Base-by-base conservation (phyloP, 2,113 vertebrate species). In the Anser brachyrhynchus region DNA sequence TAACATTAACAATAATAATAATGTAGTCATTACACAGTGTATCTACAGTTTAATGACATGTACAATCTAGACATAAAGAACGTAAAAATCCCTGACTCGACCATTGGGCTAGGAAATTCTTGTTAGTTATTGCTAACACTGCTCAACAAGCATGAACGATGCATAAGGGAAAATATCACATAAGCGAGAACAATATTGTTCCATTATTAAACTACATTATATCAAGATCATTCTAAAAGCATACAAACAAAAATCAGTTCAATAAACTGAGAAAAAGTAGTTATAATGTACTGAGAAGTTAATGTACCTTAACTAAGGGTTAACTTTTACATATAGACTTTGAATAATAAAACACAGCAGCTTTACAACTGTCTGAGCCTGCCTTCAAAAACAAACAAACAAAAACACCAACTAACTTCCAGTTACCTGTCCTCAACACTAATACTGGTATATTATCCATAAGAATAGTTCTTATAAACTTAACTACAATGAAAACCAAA, bases 261-360 rank as follows among this genome's bases (percentile, higher is more conserved):
- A 93, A 9, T 75, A 89, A 73, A 44, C 31, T 46, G 51, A 91
- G 81, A 70, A 94, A 95, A 95, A 83, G 9, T 31, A 79, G 39
- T 43, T 51, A 15, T 13, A 57, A 66, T 49, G 37, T 57, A 71
- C 13, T 55, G 26, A 91, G 26, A 33, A 75, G 46, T 49, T 49
- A 49, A 49, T 21, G 20, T 49, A 49, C 46, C 81, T 92, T 83
- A 73, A 91, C 14, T 20, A 83, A 76, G 39, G 22, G 18, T 59
- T 90, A 73, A 66, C 35, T 76, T 85, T 82, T 28, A 44, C 6
- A 1, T 19, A 20, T 26, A 33, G 58, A 33, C n/a, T 79, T 89
- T 43, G 33, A 84, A 51, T 62, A 79, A 62, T 44, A 73, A 91
- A 85, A 28, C 8, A 3, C 44, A 88, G 23, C 8, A 92, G 44